Percentiles rank a stretch among this genome's conserved stretches.
Conservation (phyloP, 2,113 vertebrate genomes). For the Rattus norvegicus region GRCr8 NC_086021.1:104947001-104947500, state of each 20-base stretch:
- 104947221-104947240: neutral
- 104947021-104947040: neutral
- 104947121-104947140: neutral
- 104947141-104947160: neutral
- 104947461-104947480: neutral
- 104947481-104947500: neutral
- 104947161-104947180: neutral
- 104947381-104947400: conserved; percentile 25
- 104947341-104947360: neutral
- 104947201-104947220: neutral
- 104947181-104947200: neutral
- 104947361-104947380: neutral
- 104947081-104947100: neutral
- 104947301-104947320: neutral
- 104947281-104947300: neutral
- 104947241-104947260: neutral
- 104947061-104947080: neutral
- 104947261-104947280: neutral
- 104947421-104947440: neutral
- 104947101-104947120: neutral
- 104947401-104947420: neutral
- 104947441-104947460: neutral
- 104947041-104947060: neutral
- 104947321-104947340: neutral
- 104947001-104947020: neutral